Evolutionary conservation across 30 jellyfish, hydroid and myxozoan genomes (phyloP), one percentile per base, ranked within the genome.

Genomic region (Aurelia coerulea): DNA sequence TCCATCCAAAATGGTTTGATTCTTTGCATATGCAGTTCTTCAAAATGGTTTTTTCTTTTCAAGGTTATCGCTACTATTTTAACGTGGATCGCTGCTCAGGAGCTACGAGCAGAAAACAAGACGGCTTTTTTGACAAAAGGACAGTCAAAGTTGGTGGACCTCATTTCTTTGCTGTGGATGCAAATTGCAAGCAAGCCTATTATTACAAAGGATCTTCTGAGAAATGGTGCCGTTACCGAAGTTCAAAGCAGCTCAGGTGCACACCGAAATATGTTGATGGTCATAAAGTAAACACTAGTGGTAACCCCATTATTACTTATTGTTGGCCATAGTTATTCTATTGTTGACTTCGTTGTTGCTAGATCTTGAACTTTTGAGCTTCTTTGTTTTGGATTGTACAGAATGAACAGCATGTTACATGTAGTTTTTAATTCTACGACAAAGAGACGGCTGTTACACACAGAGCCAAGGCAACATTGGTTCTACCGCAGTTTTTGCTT

Each of bases 21-120:
- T 17, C 37, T 5, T 4, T 5, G 15, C 17, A 50, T 16, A 35
- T 37, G 12, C 73, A 18, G 42, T 5, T 32, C 41, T 56, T 7
- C 19, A 46, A 76, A 14, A 0, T 37, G 12, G n/a, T 15, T 32
- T 0, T 4, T 49, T 4, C 46, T 56, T 14, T 51, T 2, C 5
- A 34, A 83, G 92, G 92, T 2, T 70, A 11, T 46, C 85, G 62
- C 35, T 90, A 83, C 70, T 90, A 64, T 54, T 62, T 81, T 67
- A 90, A 90, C 81, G 52, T 90, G 15, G 90, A 85, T 54, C 88
- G 88, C 18, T 90, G 97, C 59, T 92, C 97, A 1, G 76, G 85
- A 74, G 90, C 83, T 29, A 78, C 84, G 8, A 14, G 37, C 17
- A 37, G 63, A 32, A 65, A 62, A 60, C 51, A 78, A 4, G 65